phyloP scores from a whole-genome alignment of 2,113 vertebrate species.

The Scomber colias region DNA sequence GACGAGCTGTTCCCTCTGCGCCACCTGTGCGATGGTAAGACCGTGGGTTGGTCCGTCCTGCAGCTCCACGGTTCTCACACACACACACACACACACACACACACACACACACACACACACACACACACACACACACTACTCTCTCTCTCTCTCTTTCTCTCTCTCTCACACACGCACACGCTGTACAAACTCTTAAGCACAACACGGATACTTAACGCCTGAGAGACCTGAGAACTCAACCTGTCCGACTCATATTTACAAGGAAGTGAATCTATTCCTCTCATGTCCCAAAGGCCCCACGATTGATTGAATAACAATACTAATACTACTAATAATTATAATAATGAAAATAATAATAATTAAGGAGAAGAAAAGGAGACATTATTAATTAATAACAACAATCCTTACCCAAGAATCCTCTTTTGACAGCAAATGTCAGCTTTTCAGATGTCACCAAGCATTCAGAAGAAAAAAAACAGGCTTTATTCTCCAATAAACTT shows the following conservation, averaged over 20 bases:
- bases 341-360: neutral
- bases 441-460: slow-evolving; percentile 36
- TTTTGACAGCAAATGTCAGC: slow-evolving; percentile 18
- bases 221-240: slow-evolving; percentile 29
- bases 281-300: neutral
- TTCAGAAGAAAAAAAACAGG: slow-evolving; percentile 10
- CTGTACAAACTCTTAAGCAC: neutral
- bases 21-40: slow-evolving; percentile 51
- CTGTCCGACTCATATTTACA: slow-evolving; percentile 55
- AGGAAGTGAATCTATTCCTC: slow-evolving; percentile 45
- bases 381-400: neutral
- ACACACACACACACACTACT: too few relatives aligned
- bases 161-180: neutral
- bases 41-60: slow-evolving; percentile 19
- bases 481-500: slow-evolving; percentile 53
- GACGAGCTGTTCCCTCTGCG: slow-evolving; percentile 3
- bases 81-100: neutral
- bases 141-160: too few relatives aligned
- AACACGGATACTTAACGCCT: neutral
- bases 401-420: slow-evolving; percentile 54
- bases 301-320: neutral
- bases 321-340: neutral
- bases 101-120: too few relatives aligned
- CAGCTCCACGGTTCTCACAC: slow-evolving; percentile 21
- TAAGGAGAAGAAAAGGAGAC: neutral